phyloP scores from a whole-genome alignment of 2,888 invertebrate species.

The Drosophila aldrichi region DNA sequence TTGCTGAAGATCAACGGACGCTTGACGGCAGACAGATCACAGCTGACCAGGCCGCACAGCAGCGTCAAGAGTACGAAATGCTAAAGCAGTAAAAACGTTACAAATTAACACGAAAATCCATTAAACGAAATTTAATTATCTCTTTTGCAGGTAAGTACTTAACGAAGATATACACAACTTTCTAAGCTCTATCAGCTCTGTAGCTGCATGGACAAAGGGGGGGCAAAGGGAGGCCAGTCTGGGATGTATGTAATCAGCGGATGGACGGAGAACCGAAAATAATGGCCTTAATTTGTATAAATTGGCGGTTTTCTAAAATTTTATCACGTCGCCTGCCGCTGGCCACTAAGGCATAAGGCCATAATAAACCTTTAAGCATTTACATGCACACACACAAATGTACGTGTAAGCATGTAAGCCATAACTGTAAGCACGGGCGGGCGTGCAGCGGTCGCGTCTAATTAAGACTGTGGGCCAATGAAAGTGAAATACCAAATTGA shows the following conservation, averaged over 20 bases:
- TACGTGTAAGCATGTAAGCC: constrained; percentile 13
- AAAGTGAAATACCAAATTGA: constrained; percentile 69
- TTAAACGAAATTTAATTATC: constrained; percentile 48
- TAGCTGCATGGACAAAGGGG: constrained; percentile 10
- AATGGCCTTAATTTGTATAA: constrained; percentile 75
- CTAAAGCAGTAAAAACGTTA: constrained; percentile 46
- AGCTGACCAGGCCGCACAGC: constrained; percentile 60
- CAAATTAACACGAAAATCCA: constrained; percentile 30
- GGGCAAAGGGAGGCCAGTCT: not conserved
- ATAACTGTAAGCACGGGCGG: constrained; percentile 25
- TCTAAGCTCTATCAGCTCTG: constrained; percentile 44
- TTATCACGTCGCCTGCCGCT: constrained; percentile 72
- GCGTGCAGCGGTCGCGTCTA: constrained; percentile 28
- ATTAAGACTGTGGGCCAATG: constrained; percentile 63
- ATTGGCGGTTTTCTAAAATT: constrained; percentile 79
- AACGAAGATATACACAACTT: constrained; percentile 51
- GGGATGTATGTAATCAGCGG: constrained; percentile 51
- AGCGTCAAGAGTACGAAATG: constrained; percentile 51
- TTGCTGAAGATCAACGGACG: constrained; percentile 75
- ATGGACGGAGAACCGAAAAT: constrained; percentile 44
- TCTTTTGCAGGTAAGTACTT: constrained; percentile 23
- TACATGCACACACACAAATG: not conserved
- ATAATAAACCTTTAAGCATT: constrained; percentile 2
- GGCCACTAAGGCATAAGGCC: constrained; percentile 44
- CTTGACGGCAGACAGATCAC: constrained; percentile 73